Conservation (phyloP, 2,888 invertebrate genomes). For the Tiphia femorata region DNA sequence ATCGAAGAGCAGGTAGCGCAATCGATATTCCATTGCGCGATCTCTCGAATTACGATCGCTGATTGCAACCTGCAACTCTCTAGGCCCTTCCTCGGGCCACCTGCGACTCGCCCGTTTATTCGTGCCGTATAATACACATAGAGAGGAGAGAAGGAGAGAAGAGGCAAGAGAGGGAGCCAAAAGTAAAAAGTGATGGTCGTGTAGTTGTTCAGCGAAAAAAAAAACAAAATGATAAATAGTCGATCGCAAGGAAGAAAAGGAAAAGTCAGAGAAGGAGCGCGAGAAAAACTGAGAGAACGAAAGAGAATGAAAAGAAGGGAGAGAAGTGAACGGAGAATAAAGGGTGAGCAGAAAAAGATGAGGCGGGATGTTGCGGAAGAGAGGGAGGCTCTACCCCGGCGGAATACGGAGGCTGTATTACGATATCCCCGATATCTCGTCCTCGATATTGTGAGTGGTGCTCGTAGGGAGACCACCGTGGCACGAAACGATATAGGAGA, state of each 20-base stretch:
- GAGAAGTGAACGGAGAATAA: too few relatives aligned
- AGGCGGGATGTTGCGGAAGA: neutral
- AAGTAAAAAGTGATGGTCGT: neutral
- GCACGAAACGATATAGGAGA: slow-evolving; percentile 1
- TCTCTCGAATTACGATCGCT: too few relatives aligned
- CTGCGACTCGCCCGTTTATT: too few relatives aligned
- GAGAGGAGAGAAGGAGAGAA: too few relatives aligned
- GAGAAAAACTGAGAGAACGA: too few relatives aligned
- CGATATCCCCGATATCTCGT: slow-evolving; percentile 30
- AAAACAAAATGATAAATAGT: neutral
- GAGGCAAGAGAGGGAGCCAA: neutral
- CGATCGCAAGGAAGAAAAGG: neutral
- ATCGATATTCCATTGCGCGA: too few relatives aligned
- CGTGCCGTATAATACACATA: too few relatives aligned
- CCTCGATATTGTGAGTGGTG: slow-evolving; percentile 29
- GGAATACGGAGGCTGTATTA: slow-evolving; percentile 17
- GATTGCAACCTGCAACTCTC: too few relatives aligned
- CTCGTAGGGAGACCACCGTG: slow-evolving; percentile 23
- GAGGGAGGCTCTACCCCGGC: neutral
- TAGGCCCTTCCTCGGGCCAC: neutral
- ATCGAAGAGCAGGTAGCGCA: too few relatives aligned
- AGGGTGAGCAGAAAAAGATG: neutral
- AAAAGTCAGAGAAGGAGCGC: too few relatives aligned
- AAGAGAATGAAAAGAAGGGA: too few relatives aligned
- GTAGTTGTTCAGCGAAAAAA: neutral